phyloP scores from a whole-genome alignment of 1,140 invertebrate genomes.

The Drosophila bocqueti region DNA sequence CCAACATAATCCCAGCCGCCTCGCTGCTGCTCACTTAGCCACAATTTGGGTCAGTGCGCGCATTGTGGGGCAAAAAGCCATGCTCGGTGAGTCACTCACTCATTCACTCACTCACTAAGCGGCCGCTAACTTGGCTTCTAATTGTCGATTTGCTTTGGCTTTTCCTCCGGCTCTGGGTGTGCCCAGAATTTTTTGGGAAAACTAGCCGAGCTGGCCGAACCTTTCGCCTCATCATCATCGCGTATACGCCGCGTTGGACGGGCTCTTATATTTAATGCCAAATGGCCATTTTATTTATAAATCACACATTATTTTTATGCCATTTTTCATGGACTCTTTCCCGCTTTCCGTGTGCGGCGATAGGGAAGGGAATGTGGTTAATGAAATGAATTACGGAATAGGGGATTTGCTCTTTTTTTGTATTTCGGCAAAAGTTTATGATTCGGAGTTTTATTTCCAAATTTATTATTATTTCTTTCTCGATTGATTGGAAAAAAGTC shows the following conservation, averaged over 20 bases:
- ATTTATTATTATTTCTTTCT: constrained; percentile 7
- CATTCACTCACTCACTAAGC: constrained; percentile 41
- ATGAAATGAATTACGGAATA: constrained; percentile 35
- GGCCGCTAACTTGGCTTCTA: constrained; percentile 70
- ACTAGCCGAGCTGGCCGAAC: constrained; percentile 15
- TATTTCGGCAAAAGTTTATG: not conserved
- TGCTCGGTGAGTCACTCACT: constrained; percentile 48
- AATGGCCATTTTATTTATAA: constrained; percentile 51
- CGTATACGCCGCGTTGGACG: constrained; percentile 43
- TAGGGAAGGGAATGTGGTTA: constrained; percentile 27
- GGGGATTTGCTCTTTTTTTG: not conserved
- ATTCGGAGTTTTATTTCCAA: constrained; percentile 13
- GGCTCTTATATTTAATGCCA: constrained; percentile 48
- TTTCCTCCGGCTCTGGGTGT: constrained; percentile 41
- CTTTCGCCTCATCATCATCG: constrained; percentile 48
- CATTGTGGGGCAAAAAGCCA: constrained; percentile 42
- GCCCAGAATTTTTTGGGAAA: constrained; percentile 37
- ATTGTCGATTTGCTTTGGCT: constrained; percentile 53
- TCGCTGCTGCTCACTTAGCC: constrained; percentile 23
- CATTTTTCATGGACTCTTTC: constrained; percentile 44
- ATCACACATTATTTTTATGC: constrained; percentile 52
- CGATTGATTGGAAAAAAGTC: not conserved
- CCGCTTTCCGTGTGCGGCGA: constrained; percentile 4
- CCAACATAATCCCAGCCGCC: constrained; percentile 15
- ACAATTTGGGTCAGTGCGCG: constrained; percentile 69